These are phyloP conservation scores for Limosa lapponica DNA, from an alignment of 2,797 vertebrate species.

Conservation along the genomic window DNA sequence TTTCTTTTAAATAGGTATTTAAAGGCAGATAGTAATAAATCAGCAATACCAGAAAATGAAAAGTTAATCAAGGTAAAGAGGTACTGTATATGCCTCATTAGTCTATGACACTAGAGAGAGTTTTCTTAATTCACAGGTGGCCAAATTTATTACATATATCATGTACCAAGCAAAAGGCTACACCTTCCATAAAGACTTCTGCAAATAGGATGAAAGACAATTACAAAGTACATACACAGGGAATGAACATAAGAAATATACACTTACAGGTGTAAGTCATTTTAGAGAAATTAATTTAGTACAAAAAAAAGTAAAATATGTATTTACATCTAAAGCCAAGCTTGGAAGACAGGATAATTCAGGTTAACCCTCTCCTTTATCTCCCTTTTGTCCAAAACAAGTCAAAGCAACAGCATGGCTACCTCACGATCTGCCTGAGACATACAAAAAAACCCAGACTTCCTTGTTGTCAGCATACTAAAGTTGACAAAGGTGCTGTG, in stretches of 20 bases:
- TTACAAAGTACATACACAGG: neutral
- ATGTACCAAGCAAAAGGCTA: neutral
- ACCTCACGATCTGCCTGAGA: neutral
- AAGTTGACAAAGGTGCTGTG: neutral
- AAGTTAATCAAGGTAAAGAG: neutral
- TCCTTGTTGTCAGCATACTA: neutral
- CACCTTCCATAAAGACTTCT: neutral
- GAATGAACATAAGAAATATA: neutral
- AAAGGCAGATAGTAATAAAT: neutral
- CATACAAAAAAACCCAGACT: neutral
- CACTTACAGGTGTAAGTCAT: neutral
- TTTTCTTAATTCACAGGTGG: neutral
- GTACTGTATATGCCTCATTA: neutral
- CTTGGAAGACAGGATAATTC: neutral
- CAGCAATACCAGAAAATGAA: neutral
- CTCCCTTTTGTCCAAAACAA: neutral
- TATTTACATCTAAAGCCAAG: neutral
- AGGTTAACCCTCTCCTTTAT: neutral
- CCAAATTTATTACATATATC: neutral
- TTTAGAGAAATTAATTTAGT: neutral
- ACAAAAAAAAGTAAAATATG: neutral
- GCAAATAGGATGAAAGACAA: neutral
- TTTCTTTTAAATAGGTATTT: conserved; percentile 43
- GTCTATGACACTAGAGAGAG: neutral
- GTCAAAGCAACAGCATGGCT: neutral